Evolutionary conservation across 2,888 invertebrate genomes (phyloP).

Genomic region (Drosophila multiciliata): DNA sequence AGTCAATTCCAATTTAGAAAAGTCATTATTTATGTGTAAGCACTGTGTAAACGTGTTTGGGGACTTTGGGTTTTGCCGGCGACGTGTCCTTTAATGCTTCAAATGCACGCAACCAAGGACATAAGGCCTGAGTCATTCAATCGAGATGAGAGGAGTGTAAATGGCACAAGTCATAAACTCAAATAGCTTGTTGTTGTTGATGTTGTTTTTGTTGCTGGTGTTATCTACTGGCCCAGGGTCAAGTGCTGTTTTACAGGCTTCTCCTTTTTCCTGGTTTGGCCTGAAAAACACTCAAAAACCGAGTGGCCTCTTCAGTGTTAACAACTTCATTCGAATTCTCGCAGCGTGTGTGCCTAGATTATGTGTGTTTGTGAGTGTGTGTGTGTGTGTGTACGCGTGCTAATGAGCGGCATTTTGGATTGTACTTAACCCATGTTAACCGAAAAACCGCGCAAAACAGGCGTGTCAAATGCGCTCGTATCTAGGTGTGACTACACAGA

Average conservation of each 20-base stretch:
- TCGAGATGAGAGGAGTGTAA: conserved; percentile 58
- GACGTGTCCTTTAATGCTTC: conserved; percentile 60
- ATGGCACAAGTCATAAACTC: conserved; percentile 67
- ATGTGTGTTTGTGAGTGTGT: conserved; percentile 13
- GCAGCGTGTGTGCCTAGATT: conserved; percentile 19
- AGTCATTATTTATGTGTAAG: background rate
- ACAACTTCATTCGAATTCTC: conserved; percentile 54
- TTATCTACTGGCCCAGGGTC: conserved; percentile 54
- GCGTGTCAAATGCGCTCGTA: conserved; percentile 54
- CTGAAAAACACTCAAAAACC: conserved; percentile 37
- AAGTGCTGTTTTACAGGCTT: conserved; percentile 48
- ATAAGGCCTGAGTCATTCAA: conserved; percentile 61
- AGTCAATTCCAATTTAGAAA: background rate
- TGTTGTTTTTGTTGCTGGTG: conserved; percentile 21
- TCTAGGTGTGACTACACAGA: conserved; percentile 3
- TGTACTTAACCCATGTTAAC: conserved; percentile 72
- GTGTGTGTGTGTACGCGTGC: conserved; percentile 49
- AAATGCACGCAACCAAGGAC: conserved; percentile 60
- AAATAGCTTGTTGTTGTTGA: conserved; percentile 34
- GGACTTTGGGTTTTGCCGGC: conserved; percentile 5
- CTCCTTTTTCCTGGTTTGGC: conserved; percentile 44
- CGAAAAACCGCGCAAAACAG: conserved; percentile 60
- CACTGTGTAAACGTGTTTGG: conserved; percentile 35
- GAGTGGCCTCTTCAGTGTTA: conserved; percentile 53
- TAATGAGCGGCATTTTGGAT: conserved; percentile 65